Base-by-base conservation (phyloP, 2,113 vertebrate genomes). In the Silurus glanis region DNA sequence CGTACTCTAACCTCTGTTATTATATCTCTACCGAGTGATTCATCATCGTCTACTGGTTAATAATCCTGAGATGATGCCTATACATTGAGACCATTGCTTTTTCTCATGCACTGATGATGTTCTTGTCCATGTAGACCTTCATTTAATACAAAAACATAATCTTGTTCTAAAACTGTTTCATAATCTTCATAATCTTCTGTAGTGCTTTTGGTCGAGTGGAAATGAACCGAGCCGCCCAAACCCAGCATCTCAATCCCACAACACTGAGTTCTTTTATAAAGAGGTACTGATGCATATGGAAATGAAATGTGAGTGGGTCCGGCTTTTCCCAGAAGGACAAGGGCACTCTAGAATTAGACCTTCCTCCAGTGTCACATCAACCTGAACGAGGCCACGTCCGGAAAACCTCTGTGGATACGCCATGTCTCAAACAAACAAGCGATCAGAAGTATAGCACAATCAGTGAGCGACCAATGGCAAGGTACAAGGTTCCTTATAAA, bases 321-420 rank as follows among this genome's bases (percentile, higher is more conserved):
- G 55, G 25, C 25, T 59, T 78, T 79, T 55, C 55, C 76, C 76
- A 79, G 76, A 55, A 58, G 55, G 76, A 37, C 25, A 56, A 79
- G 25, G 13, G 8, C 4, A 58, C 25, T 37, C 55, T 58, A 58
- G 55, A 79, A 79, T 79, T 79, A 79, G 7, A 53, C 53, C 55
- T 28, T 59, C 55, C 25, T 79, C 28, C 55, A 17, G 13, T 72
- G 2, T 58, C 76, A 79, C 0, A 79, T 58, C 76, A 37, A 58
- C 76, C 17, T 7, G 76, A 79, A 79, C 28, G 1, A 58, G 53
- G 14, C 76, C 16, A 79, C 53, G 28, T 58, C 14, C 2, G 25
- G n/a, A 58, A 28, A 56, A 79, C 12, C 49, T 5, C 69, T 45
- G 69, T 47, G 69, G 17, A 19, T 19, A 19, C 28, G 51, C 19